Percentiles rank a stretch among this genome's conserved stretches.
These are phyloP conservation scores for Akabosia matsudoensis DNA, from an alignment of 1,140 invertebrate species.

Conservation along the genomic window DNA sequence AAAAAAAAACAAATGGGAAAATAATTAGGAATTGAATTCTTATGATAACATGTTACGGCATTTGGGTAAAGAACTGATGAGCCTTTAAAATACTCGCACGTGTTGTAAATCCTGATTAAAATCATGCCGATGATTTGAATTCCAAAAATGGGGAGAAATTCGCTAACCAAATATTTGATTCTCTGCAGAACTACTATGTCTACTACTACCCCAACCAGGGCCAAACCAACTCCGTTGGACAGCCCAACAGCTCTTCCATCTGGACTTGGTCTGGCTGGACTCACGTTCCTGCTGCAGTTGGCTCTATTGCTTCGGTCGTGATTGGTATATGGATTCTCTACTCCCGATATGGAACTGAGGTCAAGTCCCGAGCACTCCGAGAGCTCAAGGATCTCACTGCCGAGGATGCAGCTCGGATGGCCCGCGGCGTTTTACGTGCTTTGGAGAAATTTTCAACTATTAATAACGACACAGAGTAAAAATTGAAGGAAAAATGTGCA, in stretches of 20 bases:
- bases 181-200: slow-evolving; percentile 32
- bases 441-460: slow-evolving; percentile 38
- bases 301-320: slow-evolving; percentile 23
- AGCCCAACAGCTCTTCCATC: slow-evolving; percentile 10
- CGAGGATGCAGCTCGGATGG: slow-evolving; percentile 41
- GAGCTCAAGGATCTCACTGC: slow-evolving; percentile 37
- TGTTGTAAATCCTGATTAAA: too few species aligned
- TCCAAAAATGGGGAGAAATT: too few species aligned
- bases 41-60: too few species aligned
- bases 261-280: not conserved
- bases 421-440: slow-evolving; percentile 39
- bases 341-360: slow-evolving; percentile 10
- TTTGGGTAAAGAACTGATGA: too few species aligned
- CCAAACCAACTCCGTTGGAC: not conserved
- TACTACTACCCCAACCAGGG: slow-evolving; percentile 35
- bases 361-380: slow-evolving; percentile 35
- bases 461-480: slow-evolving; percentile 2
- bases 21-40: too few species aligned
- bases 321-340: slow-evolving; percentile 32
- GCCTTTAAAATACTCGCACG: too few species aligned
- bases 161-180: too few species aligned
- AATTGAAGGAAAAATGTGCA: not conserved
- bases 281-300: not conserved
- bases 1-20: too few species aligned
- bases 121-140: too few species aligned